These are phyloP conservation scores for Allacma fusca DNA, from an alignment of 2,888 invertebrate genomes.

Conservation along the genomic window DNA sequence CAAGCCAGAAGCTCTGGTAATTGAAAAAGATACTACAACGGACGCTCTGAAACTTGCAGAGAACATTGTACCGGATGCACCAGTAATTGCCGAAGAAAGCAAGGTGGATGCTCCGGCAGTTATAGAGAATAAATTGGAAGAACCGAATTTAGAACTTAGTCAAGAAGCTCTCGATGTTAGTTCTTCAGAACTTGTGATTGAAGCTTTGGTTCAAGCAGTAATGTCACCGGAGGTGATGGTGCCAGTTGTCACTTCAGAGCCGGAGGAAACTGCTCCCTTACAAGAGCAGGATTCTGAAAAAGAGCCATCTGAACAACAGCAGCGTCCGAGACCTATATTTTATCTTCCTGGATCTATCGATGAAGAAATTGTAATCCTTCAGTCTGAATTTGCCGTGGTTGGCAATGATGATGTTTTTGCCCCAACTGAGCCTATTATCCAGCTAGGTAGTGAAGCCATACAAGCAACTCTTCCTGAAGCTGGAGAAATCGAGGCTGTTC, in stretches of 20 bases:
- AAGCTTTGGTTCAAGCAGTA: not conserved
- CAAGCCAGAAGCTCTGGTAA: constrained; percentile 17
- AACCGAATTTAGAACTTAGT: constrained; percentile 1
- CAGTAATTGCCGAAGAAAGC: constrained; percentile 14
- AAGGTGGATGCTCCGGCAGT: constrained; percentile 9
- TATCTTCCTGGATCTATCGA: constrained; percentile 1
- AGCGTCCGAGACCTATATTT: not conserved
- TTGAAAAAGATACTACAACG: not conserved
- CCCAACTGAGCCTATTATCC: too few species aligned
- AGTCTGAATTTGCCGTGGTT: not conserved
- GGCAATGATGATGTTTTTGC: constrained; percentile 1
- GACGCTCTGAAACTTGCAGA: not conserved
- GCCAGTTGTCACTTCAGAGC: not conserved
- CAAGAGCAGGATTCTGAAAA: too few species aligned
- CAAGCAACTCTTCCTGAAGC: not conserved
- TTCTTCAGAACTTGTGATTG: constrained; percentile 4
- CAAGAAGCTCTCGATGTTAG: not conserved
- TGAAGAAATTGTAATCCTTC: not conserved
- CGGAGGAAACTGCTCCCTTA: not conserved
- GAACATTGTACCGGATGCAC: not conserved
- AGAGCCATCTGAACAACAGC: too few species aligned
- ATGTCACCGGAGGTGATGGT: not conserved
- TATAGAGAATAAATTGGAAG: not conserved
- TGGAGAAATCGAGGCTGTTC: not conserved
- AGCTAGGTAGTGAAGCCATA: not conserved